A percentile compares a stretch with the other conserved stretches of the same genome.
Conservation (phyloP, 2,888 invertebrate genomes). For the Proisotoma minuta region DNA sequence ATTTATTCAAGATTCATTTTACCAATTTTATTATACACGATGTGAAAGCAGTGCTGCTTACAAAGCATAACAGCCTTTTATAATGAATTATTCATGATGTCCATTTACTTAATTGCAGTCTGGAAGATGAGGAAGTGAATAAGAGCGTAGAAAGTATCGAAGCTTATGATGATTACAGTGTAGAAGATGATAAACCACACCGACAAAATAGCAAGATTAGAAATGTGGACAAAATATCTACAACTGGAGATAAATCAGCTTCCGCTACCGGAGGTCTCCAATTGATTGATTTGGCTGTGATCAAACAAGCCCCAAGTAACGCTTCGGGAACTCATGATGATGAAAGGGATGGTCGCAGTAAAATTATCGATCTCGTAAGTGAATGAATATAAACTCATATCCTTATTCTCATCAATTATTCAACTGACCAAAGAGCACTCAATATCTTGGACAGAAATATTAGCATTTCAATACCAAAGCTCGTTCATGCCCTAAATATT, state of each 20-base stretch:
- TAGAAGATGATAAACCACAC: constrained; percentile 28
- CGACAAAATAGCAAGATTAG: constrained; percentile 23
- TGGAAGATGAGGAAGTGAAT: constrained; percentile 30
- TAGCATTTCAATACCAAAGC: no score
- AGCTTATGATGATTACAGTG: constrained; percentile 37
- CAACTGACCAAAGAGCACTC: no score
- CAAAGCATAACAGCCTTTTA: no score
- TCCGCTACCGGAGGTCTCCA: constrained; percentile 16
- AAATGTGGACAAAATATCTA: constrained; percentile 1
- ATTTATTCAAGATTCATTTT: no score
- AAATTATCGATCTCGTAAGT: not conserved
- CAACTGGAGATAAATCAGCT: constrained; percentile 13
- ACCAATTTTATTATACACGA: no score
- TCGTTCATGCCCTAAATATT: not conserved
- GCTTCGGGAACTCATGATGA: constrained; percentile 1
- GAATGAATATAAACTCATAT: no score
- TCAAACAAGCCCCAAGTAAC: constrained; percentile 15
- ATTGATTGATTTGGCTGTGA: constrained; percentile 25
- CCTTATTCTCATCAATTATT: not conserved
- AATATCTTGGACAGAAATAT: no score
- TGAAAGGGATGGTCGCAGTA: constrained; percentile 10
- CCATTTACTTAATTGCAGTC: no score
- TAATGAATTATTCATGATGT: no score
- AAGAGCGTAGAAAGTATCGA: constrained; percentile 35
- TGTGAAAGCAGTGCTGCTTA: no score